Evolutionary conservation across 2,888 invertebrate genomes (phyloP).

Genomic region (Clusia tigrina): DNA sequence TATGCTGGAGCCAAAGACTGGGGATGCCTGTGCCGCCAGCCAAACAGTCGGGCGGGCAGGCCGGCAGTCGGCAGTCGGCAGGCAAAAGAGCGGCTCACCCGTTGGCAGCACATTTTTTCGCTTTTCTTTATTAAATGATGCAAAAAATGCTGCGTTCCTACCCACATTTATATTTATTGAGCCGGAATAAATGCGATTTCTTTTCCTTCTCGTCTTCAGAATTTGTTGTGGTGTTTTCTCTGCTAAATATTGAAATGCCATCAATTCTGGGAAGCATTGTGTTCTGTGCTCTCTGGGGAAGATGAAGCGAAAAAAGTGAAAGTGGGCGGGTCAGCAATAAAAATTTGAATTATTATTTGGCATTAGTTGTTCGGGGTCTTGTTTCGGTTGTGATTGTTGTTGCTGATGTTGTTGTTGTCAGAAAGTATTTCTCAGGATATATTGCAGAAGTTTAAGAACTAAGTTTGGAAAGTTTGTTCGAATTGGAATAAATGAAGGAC

Average conservation of each 20-base stretch:
- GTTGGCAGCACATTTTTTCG: too few species aligned
- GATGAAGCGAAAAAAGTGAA: background rate
- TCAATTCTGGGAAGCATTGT: slow-evolving; percentile 23
- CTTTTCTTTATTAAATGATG: slow-evolving; percentile 33
- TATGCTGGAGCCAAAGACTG: background rate
- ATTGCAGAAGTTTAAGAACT: too few species aligned
- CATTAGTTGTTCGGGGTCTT: background rate
- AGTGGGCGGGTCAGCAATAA: background rate
- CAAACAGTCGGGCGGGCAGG: background rate
- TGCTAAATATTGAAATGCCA: slow-evolving; percentile 30
- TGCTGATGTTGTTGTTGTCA: background rate
- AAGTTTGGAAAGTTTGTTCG: too few species aligned
- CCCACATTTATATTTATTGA: slow-evolving; percentile 30
- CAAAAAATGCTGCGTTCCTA: slow-evolving; percentile 29
- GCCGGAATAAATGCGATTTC: slow-evolving; percentile 30
- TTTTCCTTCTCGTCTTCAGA: slow-evolving; percentile 13
- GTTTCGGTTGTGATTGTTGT: background rate
- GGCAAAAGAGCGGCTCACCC: background rate
- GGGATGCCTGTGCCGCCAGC: background rate
- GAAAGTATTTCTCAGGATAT: too few species aligned
- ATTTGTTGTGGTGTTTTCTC: background rate
- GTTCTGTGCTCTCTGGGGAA: background rate
- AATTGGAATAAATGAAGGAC: too few species aligned
- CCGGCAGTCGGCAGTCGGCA: background rate
- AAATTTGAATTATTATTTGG: background rate